A percentile compares a stretch with the other conserved stretches of the same genome.
Evolutionary conservation across 2,113 vertebrate genomes (phyloP).

Genomic region (Erythrocercus mccallii): DNA sequence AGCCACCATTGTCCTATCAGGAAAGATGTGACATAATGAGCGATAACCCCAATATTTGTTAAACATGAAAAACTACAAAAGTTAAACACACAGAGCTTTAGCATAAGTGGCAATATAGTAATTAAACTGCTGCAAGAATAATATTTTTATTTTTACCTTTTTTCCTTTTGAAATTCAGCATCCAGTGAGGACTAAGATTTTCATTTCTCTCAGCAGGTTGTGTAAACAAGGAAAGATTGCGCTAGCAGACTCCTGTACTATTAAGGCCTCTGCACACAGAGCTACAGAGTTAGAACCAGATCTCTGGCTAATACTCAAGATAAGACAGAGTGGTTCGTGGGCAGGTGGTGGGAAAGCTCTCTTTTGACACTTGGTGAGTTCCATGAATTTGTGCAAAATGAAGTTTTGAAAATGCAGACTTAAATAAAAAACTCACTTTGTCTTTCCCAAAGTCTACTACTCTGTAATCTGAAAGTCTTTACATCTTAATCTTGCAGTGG

Average conservation of each 20-base stretch:
- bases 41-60: not conserved
- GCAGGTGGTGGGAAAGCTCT: not conserved
- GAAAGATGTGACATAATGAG: not conserved
- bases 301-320: not conserved
- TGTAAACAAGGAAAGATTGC: not conserved
- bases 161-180: not conserved
- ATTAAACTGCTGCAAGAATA: not conserved
- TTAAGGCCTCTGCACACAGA: not conserved
- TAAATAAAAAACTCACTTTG: not conserved
- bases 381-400: not conserved
- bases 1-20: not conserved
- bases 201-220: not conserved
- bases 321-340: not conserved
- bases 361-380: not conserved
- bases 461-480: not conserved
- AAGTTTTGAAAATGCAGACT: not conserved
- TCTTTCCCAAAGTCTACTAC: not conserved
- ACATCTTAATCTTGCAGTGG: not conserved
- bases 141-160: fast-evolving
- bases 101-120: not conserved
- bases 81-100: not conserved
- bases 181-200: not conserved
- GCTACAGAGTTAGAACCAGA: not conserved
- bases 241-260: not conserved
- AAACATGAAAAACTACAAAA: not conserved